Conservation (phyloP, 92 coral and sea anemone genomes). For the Porites evermanni region DNA sequence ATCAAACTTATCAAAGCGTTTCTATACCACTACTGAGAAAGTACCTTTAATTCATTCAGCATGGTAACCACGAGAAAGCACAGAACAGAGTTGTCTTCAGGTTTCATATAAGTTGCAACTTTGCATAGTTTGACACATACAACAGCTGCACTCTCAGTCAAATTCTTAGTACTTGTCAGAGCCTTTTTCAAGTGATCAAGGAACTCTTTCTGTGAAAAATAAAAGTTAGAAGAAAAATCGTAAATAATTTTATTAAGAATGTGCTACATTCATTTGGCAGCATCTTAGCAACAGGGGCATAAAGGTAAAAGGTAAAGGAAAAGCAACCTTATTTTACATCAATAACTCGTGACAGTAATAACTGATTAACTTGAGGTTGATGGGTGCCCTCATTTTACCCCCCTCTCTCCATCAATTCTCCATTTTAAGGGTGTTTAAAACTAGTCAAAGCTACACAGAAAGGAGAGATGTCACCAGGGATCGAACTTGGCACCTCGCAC, state of each 20-base stretch:
- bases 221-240: not conserved
- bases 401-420: too few species aligned
- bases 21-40: not conserved
- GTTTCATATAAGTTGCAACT: constrained; percentile 96
- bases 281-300: too few species aligned
- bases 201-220: constrained; percentile 84
- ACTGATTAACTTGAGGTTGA: too few species aligned
- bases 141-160: constrained; percentile 97
- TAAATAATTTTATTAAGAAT: not conserved
- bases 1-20: not conserved
- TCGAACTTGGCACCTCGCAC: too few species aligned
- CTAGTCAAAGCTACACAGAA: too few species aligned
- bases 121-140: constrained; percentile 96
- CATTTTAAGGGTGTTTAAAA: too few species aligned
- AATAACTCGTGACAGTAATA: too few species aligned
- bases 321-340: too few species aligned
- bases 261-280: not conserved
- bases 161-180: constrained; percentile 83
- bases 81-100: constrained; percentile 97
- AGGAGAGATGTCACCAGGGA: too few species aligned
- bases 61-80: constrained; percentile 96
- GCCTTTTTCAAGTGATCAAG: constrained; percentile 94
- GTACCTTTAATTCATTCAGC: constrained; percentile 95
- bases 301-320: too few species aligned
- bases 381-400: too few species aligned